phyloP scores from a whole-genome alignment of 2,888 invertebrate species.

The Coelinius sp. region DNA sequence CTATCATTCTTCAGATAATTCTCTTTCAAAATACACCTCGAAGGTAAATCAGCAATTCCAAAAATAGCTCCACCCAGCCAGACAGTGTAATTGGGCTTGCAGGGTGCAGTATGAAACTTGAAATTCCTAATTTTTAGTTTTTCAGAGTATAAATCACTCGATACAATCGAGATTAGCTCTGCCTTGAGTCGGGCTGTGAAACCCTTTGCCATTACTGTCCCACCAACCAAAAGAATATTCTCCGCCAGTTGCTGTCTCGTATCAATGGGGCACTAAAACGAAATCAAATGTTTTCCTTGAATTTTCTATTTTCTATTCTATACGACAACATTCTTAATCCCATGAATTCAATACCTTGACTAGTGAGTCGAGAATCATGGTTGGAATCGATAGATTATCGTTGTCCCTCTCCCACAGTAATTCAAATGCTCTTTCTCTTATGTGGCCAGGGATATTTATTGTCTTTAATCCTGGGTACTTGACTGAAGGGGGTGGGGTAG shows the following conservation, averaged over 20 bases:
- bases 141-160: constrained; percentile 76
- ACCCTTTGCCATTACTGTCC: constrained; percentile 87
- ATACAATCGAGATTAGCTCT: constrained; percentile 81
- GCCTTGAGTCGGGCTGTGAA: constrained; percentile 84
- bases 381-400: constrained; percentile 85
- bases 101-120: constrained; percentile 86
- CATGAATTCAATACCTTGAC: constrained; percentile 73
- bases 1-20: constrained; percentile 78
- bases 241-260: constrained; percentile 82
- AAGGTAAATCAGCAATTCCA: constrained; percentile 80
- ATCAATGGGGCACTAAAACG: constrained; percentile 83
- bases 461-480: constrained; percentile 78
- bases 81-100: constrained; percentile 85
- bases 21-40: constrained; percentile 83
- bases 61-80: constrained; percentile 91
- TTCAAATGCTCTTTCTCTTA: constrained; percentile 88
- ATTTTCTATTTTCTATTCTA: not conserved
- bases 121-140: constrained; percentile 78
- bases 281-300: constrained; percentile 27
- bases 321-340: not conserved
- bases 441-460: constrained; percentile 77
- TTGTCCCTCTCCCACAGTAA: constrained; percentile 88
- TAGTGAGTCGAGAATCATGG: constrained; percentile 88
- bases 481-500: constrained; percentile 75
- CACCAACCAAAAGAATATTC: constrained; percentile 90